Evolutionary conservation across 2,888 invertebrate species (phyloP), one percentile per base, ranked within the genome.

Genomic region (Amiota minor): DNA sequence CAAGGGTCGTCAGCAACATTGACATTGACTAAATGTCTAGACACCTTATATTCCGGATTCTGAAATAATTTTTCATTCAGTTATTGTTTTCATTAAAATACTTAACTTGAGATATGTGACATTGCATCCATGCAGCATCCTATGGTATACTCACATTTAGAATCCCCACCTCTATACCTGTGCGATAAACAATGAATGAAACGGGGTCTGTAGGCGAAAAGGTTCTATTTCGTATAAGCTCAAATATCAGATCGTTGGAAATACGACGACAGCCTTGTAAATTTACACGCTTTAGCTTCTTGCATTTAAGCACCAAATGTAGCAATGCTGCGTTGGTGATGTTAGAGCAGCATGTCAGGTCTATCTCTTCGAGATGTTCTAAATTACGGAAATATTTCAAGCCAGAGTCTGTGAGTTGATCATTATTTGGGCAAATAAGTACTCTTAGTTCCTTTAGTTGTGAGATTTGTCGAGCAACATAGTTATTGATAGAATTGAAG

Each of bases 311-410:
- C 11, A 81, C 61, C 4, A 83, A 10, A 8, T 61, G 56, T 1
- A 83, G 50, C 16, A 78, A 64, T 0, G 73, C 35, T 14, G 55
- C 74, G 18, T 74, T 71, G 18, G 9, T 73, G 1, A 78, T 0
- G 2, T 64, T 65, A 1, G 0, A 0, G 14, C 65, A 76, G 14
- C 20, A 10, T 8, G 59, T 68, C 0, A 83, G 9, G 23, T 70
- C 61, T 0, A 83, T 64, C 45, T 76, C 69, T 64, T 83, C 74
- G 18, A 83, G 61, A 0, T 78, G 16, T 4, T 62, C 10, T 4
- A 77, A 65, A 8, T 20, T 10, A n/a, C 69, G 14, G 9, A 80
- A 14, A 6, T 35, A 9, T 9, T 71, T 49, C 18, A 82, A 9
- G 0, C 2, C 59, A 1, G 3, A 9, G 3, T 75, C 72, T 0